phyloP scores from a whole-genome alignment of 1,140 invertebrate species.

The Bathynomus jamesi region DNA sequence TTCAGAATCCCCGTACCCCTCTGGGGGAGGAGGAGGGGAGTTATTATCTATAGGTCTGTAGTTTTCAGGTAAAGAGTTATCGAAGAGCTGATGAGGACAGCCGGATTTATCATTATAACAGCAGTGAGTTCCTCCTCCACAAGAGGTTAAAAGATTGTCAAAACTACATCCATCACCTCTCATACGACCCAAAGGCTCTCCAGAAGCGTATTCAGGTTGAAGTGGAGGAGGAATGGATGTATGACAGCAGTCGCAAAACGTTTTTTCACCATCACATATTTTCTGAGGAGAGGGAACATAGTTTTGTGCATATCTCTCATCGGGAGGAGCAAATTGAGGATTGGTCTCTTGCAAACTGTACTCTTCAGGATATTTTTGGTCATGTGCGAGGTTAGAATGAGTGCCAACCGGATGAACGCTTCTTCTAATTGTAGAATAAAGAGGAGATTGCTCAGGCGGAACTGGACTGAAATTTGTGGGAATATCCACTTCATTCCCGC shows the following conservation, averaged over 20 bases:
- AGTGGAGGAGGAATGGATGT: slow-evolving; percentile 11
- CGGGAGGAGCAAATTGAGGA: slow-evolving; percentile 18
- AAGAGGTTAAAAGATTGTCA: slow-evolving; percentile 30
- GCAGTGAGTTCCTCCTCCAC: slow-evolving; percentile 25
- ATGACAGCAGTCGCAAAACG: slow-evolving; percentile 23
- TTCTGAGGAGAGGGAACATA: slow-evolving; percentile 21
- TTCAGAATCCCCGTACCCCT: slow-evolving; percentile 28
- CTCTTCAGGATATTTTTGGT: not conserved
- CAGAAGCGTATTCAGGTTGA: not conserved
- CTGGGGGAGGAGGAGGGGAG: slow-evolving; percentile 28
- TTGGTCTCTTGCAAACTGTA: not conserved
- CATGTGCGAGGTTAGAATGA: not conserved
- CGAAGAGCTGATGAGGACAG: slow-evolving; percentile 13
- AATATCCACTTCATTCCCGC: not conserved
- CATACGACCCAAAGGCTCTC: slow-evolving; percentile 20
- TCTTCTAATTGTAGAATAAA: not conserved
- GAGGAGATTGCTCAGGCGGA: not conserved
- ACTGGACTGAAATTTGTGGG: not conserved
- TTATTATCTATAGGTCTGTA: slow-evolving; percentile 23
- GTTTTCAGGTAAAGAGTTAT: slow-evolving; percentile 32
- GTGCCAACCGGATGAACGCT: not conserved
- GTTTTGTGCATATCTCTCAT: slow-evolving; percentile 26
- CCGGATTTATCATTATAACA: slow-evolving; percentile 17
- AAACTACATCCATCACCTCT: slow-evolving; percentile 34
- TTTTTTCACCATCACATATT: slow-evolving; percentile 9